Base-by-base conservation (phyloP, 2,888 invertebrate species). In the Glyphotaelius pellucidus region DNA sequence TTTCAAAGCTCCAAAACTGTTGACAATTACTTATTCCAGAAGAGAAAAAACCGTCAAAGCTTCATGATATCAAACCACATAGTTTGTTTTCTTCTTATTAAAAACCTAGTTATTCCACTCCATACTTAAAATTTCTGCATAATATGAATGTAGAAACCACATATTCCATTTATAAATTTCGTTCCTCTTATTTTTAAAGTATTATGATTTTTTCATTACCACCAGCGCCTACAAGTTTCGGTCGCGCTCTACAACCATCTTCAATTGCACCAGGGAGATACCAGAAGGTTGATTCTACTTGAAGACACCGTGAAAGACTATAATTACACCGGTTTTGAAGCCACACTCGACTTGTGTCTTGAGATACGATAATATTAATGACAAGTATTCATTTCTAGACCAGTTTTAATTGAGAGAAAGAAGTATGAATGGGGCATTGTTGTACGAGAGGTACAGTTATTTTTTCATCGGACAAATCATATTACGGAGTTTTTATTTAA, bases 351-450 rank as follows among this genome's bases (percentile, higher is more conserved):
- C 25, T 67, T 7, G 67, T 67, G 52, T 67, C 52, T 67, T 25
- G 67, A 67, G n/a, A 7, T 9, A 9, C 67, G 67, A 67, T 25
- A 19, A 67, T 25, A 67, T 9, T 67, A 67, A 67, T 67, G 67
- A 67, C 67, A n/a, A 67, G 25, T 9, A n/a, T 67, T 67, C 5
- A 25, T 31, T 81, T 31, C 15, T 81, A 19, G 32, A 81, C 31
- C 81, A 81, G 31, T 81, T 81, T 81, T 81, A 81, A 81, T 81
- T 81, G 81, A 81, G 81, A 81, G 32, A 81, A 67, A 67, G 52
- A 81, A 15, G 3, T 31, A 81, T 81, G 81, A 81, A 81, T 81
- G 81, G 31, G 31, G 31, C 32, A 81, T 81, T 81, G 81, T 81
- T 81, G 81, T n/a, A 67, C 25, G 19, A 52, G 52, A 52, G 52